Conservation (phyloP, 2,888 invertebrate genomes). For the Liodrosophila aerea region DNA sequence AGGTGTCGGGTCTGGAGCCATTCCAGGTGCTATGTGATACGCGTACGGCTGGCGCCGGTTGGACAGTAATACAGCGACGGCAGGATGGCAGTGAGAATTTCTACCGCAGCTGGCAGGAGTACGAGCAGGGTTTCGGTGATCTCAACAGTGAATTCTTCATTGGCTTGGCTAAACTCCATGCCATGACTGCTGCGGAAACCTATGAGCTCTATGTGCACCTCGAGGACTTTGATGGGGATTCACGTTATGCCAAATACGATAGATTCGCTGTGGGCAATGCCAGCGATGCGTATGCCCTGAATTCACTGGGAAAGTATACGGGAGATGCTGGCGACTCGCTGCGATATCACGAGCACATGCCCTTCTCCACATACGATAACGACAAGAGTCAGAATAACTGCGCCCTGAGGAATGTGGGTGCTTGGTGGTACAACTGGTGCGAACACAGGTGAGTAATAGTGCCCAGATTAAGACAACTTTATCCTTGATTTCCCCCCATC, state of each 20-base stretch:
- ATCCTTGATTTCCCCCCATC: not conserved
- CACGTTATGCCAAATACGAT: constrained; percentile 85
- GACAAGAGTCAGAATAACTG: constrained; percentile 87
- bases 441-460: constrained; percentile 84
- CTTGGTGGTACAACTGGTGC: constrained; percentile 89
- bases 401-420: constrained; percentile 86
- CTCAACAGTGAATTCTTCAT: constrained; percentile 88
- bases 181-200: constrained; percentile 78
- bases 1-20: constrained; percentile 79
- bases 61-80: constrained; percentile 88
- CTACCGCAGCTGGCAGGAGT: constrained; percentile 86
- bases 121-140: constrained; percentile 87
- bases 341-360: constrained; percentile 86
- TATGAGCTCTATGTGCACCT: constrained; percentile 86
- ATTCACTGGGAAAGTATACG: constrained; percentile 85
- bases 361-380: constrained; percentile 86
- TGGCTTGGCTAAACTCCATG: constrained; percentile 86
- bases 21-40: constrained; percentile 58
- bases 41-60: constrained; percentile 83
- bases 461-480: not conserved
- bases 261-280: constrained; percentile 86
- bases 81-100: constrained; percentile 87
- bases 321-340: constrained; percentile 88
- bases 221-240: constrained; percentile 85
- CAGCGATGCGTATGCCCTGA: constrained; percentile 86